Evolutionary conservation across 2,888 invertebrate species (phyloP).

Genomic region (Andrena praecox): DNA sequence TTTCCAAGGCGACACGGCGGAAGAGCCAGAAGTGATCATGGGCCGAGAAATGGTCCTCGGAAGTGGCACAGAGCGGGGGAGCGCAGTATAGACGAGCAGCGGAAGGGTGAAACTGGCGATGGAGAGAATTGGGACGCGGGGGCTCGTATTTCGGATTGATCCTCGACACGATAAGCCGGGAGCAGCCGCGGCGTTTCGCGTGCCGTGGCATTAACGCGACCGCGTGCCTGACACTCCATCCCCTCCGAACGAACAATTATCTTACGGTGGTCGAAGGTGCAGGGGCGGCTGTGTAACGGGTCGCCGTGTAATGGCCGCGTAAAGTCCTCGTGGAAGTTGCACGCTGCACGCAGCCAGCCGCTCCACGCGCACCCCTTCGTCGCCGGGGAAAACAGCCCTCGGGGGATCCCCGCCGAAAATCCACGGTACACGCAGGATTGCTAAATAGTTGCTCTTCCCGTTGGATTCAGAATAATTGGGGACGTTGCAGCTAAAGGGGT

Average conservation of each 20-base stretch:
- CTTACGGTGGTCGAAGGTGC: conserved; percentile 54
- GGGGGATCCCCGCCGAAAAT: conserved; percentile 23
- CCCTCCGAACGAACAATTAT: conserved; percentile 67
- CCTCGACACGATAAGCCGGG: conserved; percentile 29
- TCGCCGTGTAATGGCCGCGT: conserved; percentile 63
- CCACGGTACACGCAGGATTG: not conserved
- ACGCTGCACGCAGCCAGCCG: conserved; percentile 58
- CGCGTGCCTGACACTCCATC: conserved; percentile 54
- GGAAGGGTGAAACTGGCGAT: not conserved
- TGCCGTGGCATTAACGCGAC: conserved; percentile 56
- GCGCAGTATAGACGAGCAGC: not conserved
- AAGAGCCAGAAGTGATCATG: no score
- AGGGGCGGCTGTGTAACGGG: conserved; percentile 52
- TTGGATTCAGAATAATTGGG: no score
- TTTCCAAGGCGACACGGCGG: no score
- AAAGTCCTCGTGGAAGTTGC: conserved; percentile 72
- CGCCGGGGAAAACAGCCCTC: not conserved
- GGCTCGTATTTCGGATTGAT: conserved; percentile 20
- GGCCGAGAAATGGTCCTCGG: no score
- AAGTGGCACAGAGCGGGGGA: no score
- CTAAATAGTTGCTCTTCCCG: no score
- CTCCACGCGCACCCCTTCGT: not conserved
- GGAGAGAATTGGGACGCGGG: conserved; percentile 12
- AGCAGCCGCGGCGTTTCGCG: conserved; percentile 57
- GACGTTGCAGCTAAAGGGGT: no score